phyloP scores from a whole-genome alignment of 2,797 vertebrate species.

The Thripadectes ignobilis region DNA sequence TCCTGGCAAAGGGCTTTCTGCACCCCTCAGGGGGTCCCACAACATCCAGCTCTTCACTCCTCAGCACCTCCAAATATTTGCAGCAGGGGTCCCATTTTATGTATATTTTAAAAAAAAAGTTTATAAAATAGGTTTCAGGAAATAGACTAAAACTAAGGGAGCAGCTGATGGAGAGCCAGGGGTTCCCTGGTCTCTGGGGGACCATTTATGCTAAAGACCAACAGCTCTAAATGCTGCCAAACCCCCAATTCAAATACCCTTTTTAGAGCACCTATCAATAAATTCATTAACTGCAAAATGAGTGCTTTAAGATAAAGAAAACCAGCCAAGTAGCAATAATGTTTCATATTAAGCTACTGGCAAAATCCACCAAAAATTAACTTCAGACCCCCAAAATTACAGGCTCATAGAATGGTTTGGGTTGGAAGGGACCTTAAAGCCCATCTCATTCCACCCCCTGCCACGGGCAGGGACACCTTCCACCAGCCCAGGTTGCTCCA shows the following conservation, averaged over 20 bases:
- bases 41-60: neutral
- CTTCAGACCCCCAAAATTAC: neutral
- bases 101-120: neutral
- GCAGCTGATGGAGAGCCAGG: neutral
- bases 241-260: neutral
- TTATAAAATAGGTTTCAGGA: neutral
- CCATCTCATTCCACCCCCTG: neutral
- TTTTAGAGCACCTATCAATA: neutral
- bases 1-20: rapidly evolving
- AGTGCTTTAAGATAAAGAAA: neutral
- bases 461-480: neutral
- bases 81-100: neutral
- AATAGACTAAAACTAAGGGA: neutral
- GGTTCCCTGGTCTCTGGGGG: neutral
- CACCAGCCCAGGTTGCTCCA: neutral
- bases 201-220: neutral
- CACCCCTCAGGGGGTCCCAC: neutral
- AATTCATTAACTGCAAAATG: neutral
- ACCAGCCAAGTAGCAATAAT: neutral
- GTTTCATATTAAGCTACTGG: neutral
- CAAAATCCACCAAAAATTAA: neutral
- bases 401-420: neutral
- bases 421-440: neutral
- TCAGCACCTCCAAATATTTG: neutral
- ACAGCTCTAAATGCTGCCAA: conserved; percentile 22